These are phyloP conservation scores for Heterodera filipjevi DNA, from an alignment of 2,888 invertebrate genomes.

Conservation along the genomic window DNA sequence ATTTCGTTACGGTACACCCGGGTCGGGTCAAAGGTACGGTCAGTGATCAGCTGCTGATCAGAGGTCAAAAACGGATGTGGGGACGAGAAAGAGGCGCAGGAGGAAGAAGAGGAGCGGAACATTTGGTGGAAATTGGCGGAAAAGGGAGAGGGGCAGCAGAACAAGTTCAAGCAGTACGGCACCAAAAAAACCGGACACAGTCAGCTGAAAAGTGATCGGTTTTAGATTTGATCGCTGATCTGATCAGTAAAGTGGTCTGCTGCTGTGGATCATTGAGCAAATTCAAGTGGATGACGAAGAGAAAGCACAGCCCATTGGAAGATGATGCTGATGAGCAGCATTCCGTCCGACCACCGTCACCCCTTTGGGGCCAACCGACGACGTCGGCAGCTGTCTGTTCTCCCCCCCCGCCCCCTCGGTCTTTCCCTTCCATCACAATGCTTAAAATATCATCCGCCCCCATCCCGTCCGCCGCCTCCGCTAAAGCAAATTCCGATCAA, in stretches of 20 bases:
- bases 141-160: neutral
- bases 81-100: neutral
- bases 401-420: neutral
- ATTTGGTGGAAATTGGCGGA: neutral
- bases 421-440: neutral
- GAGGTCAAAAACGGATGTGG: neutral
- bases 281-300: too few species aligned
- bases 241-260: too few species aligned
- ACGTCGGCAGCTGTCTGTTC: neutral
- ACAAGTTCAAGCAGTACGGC: neutral
- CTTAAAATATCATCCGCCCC: neutral
- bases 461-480: neutral
- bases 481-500: neutral
- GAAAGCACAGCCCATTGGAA: too few species aligned
- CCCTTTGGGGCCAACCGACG: neutral
- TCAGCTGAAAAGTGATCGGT: too few species aligned
- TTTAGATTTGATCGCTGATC: too few species aligned
- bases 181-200: too few species aligned
- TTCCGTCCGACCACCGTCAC: neutral
- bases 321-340: too few species aligned
- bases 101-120: neutral
- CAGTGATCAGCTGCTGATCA: slow-evolving; percentile 24
- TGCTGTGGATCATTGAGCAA: too few species aligned
- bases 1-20: slow-evolving; percentile 46
- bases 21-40: slow-evolving; percentile 37